Evolutionary conservation across 2,113 vertebrate species (phyloP).

Genomic region (Austrofundulus limnaeus): DNA sequence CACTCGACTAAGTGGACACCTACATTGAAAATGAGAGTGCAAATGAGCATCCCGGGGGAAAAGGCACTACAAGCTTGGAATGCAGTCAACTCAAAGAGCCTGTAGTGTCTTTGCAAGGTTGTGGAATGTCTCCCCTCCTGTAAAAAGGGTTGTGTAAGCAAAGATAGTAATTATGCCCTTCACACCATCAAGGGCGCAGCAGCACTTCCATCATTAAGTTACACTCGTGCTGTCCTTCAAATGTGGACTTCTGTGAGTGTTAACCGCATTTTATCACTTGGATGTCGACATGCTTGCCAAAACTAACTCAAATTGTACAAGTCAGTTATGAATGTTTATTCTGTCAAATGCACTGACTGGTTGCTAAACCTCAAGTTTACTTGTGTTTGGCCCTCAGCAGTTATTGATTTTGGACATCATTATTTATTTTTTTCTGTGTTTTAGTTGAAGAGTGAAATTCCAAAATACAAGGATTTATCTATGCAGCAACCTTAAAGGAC

Average conservation of each 20-base stretch:
- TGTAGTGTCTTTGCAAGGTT: slow-evolving; percentile 18
- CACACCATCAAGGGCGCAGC: slow-evolving; percentile 30
- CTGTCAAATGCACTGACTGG: neutral
- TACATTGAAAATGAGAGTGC: slow-evolving; percentile 48
- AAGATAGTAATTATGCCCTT: slow-evolving; percentile 25
- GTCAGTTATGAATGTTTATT: neutral
- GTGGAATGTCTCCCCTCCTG: slow-evolving; percentile 25
- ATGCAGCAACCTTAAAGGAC: too few relatives aligned
- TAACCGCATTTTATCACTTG: neutral
- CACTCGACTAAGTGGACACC: slow-evolving; percentile 60
- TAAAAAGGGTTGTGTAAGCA: slow-evolving; percentile 30
- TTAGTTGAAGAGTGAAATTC: too few relatives aligned
- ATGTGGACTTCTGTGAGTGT: slow-evolving; percentile 2
- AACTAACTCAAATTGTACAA: neutral
- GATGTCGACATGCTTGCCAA: neutral
- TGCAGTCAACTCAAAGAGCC: slow-evolving; percentile 30
- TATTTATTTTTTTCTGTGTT: too few relatives aligned
- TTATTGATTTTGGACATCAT: too few relatives aligned
- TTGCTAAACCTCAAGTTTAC: too few relatives aligned
- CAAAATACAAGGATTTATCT: too few relatives aligned
- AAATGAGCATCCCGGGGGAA: slow-evolving; percentile 43
- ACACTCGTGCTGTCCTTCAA: slow-evolving; percentile 1
- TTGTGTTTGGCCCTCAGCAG: too few relatives aligned
- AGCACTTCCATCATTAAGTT: slow-evolving; percentile 14
- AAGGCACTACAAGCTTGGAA: slow-evolving; percentile 34